These are phyloP conservation scores for Strigamia crassipes DNA, from an alignment of 2,888 invertebrate genomes.

Conservation along the genomic window DNA sequence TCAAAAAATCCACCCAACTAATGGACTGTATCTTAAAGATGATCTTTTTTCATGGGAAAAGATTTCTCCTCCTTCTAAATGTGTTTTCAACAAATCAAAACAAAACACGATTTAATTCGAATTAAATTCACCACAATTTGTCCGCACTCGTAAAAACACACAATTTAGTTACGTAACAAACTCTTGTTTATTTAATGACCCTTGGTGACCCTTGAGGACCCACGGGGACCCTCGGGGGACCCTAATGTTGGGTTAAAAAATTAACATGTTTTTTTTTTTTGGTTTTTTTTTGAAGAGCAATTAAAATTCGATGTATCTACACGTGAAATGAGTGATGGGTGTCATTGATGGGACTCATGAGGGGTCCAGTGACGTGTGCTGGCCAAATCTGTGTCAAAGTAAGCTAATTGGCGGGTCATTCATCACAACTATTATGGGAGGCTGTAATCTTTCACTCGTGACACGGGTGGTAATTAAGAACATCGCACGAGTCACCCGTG, in stretches of 20 bases:
- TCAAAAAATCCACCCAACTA: neutral
- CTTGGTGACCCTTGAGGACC: no score
- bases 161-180: neutral
- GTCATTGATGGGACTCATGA: neutral
- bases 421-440: slow-evolving; percentile 13
- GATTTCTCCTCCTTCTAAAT: neutral
- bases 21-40: slow-evolving; percentile 6
- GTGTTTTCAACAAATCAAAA: neutral
- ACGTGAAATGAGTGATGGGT: neutral
- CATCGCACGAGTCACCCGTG: neutral
- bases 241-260: no score
- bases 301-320: neutral
- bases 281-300: neutral
- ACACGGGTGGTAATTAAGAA: slow-evolving; percentile 15
- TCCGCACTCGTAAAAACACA: neutral
- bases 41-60: slow-evolving; percentile 6
- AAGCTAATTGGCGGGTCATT: slow-evolving; percentile 22
- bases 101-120: no score
- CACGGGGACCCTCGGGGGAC: no score
- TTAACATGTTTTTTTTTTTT: no score
- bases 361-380: neutral
- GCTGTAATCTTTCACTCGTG: slow-evolving; percentile 26
- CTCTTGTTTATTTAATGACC: neutral
- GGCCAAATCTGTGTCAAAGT: slow-evolving; percentile 17
- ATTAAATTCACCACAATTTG: neutral